Conservation (phyloP, 2,888 invertebrate genomes). For the Mesodorylaimus sp. region DNA sequence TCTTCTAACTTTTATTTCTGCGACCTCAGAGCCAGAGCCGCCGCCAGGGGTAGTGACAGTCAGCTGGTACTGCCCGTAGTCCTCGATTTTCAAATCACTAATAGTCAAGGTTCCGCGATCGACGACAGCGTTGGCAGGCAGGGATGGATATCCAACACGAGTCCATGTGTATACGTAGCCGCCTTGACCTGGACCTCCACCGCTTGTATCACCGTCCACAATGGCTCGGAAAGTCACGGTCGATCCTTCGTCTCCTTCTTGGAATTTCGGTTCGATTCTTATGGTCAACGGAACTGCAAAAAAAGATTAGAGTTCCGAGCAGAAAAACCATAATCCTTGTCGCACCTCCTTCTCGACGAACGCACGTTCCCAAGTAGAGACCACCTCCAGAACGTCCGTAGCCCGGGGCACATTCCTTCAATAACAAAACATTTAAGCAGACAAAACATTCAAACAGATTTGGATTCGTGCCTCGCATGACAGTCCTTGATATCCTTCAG, state of each 20-base stretch:
- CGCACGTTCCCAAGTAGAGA: conserved; percentile 63
- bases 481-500: conserved; percentile 38
- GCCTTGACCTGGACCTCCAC: not conserved
- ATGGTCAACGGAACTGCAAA: not conserved
- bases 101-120: conserved; percentile 4
- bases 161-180: not conserved
- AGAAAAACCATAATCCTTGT: too few relatives aligned
- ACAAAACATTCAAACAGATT: not conserved
- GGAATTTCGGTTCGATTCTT: not conserved
- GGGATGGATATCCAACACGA: not conserved
- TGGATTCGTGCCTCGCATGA: conserved; percentile 37
- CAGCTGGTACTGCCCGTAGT: conserved; percentile 9
- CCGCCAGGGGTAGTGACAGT: too few relatives aligned
- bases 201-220: not conserved
- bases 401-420: conserved; percentile 57
- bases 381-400: conserved; percentile 52
- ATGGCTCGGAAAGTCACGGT: not conserved
- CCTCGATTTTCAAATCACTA: not conserved
- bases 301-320: too few relatives aligned
- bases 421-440: conserved; percentile 16
- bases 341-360: too few relatives aligned
- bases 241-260: not conserved
- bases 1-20: too few relatives aligned
- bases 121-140: not conserved
- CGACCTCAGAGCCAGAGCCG: too few relatives aligned